A percentile compares a stretch with the other conserved stretches of the same genome.
Evolutionary conservation across 2,888 invertebrate species (phyloP).

Genomic region (Suillia variegata): DNA sequence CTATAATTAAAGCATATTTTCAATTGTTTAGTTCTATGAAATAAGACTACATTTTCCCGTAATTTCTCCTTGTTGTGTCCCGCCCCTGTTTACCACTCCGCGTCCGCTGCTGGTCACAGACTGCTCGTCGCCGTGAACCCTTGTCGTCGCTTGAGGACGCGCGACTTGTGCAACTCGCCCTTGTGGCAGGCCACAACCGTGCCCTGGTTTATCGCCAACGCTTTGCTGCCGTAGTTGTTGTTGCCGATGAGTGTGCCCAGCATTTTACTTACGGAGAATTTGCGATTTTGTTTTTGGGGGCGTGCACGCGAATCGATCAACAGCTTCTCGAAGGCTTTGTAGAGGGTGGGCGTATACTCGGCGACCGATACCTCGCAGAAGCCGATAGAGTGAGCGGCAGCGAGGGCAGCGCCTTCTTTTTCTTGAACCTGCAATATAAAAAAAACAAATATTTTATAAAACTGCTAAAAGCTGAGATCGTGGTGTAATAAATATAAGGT

Average conservation of each 20-base stretch:
- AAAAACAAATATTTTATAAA: not conserved
- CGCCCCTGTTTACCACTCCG: slow-evolving; percentile 33
- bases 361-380: slow-evolving; percentile 84
- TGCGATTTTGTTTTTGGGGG: slow-evolving; percentile 67
- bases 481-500: no score
- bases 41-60: no score
- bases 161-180: slow-evolving; percentile 66
- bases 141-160: slow-evolving; percentile 66
- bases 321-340: slow-evolving; percentile 73
- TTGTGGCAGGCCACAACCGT: slow-evolving; percentile 69
- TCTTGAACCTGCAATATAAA: slow-evolving; percentile 68
- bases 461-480: no score
- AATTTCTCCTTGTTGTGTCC: no score
- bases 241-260: slow-evolving; percentile 63
- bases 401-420: slow-evolving; percentile 72
- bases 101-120: slow-evolving; percentile 66
- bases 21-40: no score
- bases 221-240: slow-evolving; percentile 39
- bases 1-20: no score
- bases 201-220: slow-evolving; percentile 62
- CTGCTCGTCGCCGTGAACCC: slow-evolving; percentile 70
- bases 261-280: slow-evolving; percentile 81
- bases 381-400: slow-evolving; percentile 71
- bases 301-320: slow-evolving; percentile 70
- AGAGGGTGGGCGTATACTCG: slow-evolving; percentile 76